Evolutionary conservation across 2,888 invertebrate genomes (phyloP).

Genomic region (Ditula angustiorana): DNA sequence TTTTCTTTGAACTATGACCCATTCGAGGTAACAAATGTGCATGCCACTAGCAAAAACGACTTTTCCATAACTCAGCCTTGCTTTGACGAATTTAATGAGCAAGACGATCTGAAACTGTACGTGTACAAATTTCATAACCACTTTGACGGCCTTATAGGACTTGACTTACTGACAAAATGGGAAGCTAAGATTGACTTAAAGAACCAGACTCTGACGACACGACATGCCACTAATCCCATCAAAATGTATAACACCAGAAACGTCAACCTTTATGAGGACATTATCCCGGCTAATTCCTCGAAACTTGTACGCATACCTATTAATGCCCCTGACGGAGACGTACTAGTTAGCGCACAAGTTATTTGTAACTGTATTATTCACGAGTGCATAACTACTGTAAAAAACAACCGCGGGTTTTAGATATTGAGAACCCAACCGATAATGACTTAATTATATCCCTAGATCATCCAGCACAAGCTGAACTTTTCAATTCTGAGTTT

Average conservation of each 20-base stretch:
- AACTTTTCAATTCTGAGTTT: background rate
- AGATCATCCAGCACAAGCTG: background rate
- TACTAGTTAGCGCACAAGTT: background rate
- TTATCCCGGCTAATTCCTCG: background rate
- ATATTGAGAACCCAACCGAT: background rate
- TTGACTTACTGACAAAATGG: slow-evolving; percentile 44
- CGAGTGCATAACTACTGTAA: background rate
- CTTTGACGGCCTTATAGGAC: slow-evolving; percentile 44
- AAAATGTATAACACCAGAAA: background rate
- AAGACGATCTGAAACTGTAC: slow-evolving; percentile 19
- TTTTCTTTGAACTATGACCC: no score
- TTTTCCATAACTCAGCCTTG: no score
- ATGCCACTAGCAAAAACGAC: no score
- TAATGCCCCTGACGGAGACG: background rate
- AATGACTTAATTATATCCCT: background rate
- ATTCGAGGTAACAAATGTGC: no score
- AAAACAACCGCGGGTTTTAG: background rate
- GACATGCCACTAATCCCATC: background rate
- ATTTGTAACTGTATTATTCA: background rate
- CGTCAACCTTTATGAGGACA: background rate
- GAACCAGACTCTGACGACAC: background rate
- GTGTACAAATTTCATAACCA: slow-evolving; percentile 40
- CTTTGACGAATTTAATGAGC: slow-evolving; percentile 46
- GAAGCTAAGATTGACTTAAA: slow-evolving; percentile 39
- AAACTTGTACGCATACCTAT: background rate